These are phyloP conservation scores for Melozone crissalis DNA, from an alignment of 2,113 vertebrate genomes.

Conservation along the genomic window DNA sequence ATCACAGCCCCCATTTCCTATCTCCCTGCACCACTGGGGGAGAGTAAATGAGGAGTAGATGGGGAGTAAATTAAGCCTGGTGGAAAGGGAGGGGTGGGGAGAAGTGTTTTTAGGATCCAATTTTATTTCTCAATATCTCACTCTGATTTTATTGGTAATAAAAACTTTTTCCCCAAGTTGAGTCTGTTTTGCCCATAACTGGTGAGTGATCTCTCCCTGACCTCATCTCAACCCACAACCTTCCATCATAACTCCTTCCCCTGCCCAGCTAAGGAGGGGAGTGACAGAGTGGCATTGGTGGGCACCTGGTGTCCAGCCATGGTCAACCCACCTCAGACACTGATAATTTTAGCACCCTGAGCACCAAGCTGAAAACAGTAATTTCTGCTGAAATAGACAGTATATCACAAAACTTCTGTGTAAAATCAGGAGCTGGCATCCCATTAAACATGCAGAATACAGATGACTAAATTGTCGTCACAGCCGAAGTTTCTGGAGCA, in stretches of 20 bases:
- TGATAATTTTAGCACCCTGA: neutral
- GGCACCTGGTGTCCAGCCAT: neutral
- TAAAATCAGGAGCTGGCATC: constrained; percentile 20
- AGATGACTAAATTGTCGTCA: neutral
- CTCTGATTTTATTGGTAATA: neutral
- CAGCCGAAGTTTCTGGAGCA: constrained; percentile 5
- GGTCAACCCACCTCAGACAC: neutral
- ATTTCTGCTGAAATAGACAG: neutral
- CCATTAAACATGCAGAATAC: neutral
- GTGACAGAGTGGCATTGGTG: neutral
- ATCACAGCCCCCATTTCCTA: neutral
- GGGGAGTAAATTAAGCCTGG: neutral
- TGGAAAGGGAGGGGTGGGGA: neutral
- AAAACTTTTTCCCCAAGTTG: neutral
- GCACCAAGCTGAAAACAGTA: neutral
- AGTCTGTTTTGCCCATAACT: neutral
- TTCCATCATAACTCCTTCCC: neutral
- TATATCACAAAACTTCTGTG: neutral
- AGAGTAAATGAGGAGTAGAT: neutral
- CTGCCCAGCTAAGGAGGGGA: neutral
- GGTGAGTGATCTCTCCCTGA: neutral
- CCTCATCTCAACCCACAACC: neutral
- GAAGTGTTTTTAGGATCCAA: neutral
- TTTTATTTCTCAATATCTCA: neutral
- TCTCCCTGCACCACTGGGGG: neutral